Percentiles rank a stretch among this genome's conserved stretches.
phyloP scores from a whole-genome alignment of 2,888 invertebrate genomes.

The Hirtodrosophila duncani region DNA sequence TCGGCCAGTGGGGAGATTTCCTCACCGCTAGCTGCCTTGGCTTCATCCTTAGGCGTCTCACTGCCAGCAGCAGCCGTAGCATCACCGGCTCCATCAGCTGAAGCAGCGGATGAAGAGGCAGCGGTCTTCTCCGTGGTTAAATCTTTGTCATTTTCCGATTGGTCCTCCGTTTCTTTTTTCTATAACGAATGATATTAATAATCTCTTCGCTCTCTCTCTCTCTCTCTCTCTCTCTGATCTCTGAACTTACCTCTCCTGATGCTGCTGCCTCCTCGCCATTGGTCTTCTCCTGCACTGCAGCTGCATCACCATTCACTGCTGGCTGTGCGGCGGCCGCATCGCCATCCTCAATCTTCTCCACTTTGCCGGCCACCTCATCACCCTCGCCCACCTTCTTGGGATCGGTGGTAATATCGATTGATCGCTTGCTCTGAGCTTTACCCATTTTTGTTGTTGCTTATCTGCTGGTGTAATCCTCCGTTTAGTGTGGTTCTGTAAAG shows the following conservation, averaged over 20 bases:
- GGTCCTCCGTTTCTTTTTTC: slow-evolving; percentile 81
- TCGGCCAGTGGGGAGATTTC: slow-evolving; percentile 72
- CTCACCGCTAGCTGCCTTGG: slow-evolving; percentile 60
- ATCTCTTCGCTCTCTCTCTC: neutral
- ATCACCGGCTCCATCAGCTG: slow-evolving; percentile 37
- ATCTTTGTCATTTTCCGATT: slow-evolving; percentile 84
- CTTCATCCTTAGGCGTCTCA: slow-evolving; percentile 66
- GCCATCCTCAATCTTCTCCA: slow-evolving; percentile 86
- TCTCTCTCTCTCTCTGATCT: neutral
- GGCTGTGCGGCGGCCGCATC: slow-evolving; percentile 78
- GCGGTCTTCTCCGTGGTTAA: slow-evolving; percentile 83
- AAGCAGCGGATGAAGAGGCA: slow-evolving; percentile 23
- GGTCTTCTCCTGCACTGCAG: slow-evolving; percentile 79
- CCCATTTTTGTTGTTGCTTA: slow-evolving; percentile 81
- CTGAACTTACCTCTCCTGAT: slow-evolving; percentile 37
- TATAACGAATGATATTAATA: slow-evolving; percentile 54
- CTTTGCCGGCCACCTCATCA: slow-evolving; percentile 83
- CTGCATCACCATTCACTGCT: slow-evolving; percentile 83
- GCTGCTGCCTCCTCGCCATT: slow-evolving; percentile 76
- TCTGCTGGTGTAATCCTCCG: slow-evolving; percentile 43
- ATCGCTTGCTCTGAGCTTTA: slow-evolving; percentile 91
- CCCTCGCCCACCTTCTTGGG: slow-evolving; percentile 79
- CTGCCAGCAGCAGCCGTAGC: too few species aligned
- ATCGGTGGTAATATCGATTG: slow-evolving; percentile 90
- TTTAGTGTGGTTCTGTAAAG: slow-evolving; percentile 48